Evolutionary conservation across 2,888 invertebrate species (phyloP).

Genomic region (Mechanitis messenoides): DNA sequence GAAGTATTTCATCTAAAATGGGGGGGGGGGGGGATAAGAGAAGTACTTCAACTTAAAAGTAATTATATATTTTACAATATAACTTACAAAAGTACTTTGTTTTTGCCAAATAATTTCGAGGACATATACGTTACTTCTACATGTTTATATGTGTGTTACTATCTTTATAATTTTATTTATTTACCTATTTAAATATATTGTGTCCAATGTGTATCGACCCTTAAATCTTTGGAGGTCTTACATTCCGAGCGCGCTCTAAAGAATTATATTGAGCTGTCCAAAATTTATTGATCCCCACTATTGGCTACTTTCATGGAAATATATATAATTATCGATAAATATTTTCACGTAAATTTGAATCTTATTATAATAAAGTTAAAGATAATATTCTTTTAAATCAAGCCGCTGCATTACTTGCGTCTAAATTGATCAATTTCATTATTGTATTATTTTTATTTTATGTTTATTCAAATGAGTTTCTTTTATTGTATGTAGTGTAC

Average conservation of each 20-base stretch:
- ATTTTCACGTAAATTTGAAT: slow-evolving; percentile 26
- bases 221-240: slow-evolving; percentile 17
- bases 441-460: slow-evolving; percentile 22
- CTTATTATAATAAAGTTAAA: slow-evolving; percentile 31
- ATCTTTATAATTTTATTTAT: too few relatives aligned
- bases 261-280: slow-evolving; percentile 38
- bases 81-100: too few relatives aligned
- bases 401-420: slow-evolving; percentile 31
- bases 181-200: slow-evolving; percentile 4
- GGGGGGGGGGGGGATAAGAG: too few relatives aligned
- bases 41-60: too few relatives aligned
- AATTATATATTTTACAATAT: too few relatives aligned
- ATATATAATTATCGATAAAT: slow-evolving; percentile 15
- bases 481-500: slow-evolving; percentile 1
- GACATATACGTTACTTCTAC: too few relatives aligned
- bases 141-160: too few relatives aligned
- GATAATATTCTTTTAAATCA: not conserved
- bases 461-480: slow-evolving; percentile 17
- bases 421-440: slow-evolving; percentile 50
- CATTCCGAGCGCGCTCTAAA: slow-evolving; percentile 14
- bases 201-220: slow-evolving; percentile 18
- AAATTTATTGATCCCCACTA: slow-evolving; percentile 37
- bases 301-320: slow-evolving; percentile 29
- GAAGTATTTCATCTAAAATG: too few relatives aligned
- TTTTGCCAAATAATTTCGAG: too few relatives aligned